Percentiles rank a stretch among this genome's conserved stretches.
These are phyloP conservation scores for Acipenser ruthenus DNA, from an alignment of 2,797 vertebrate genomes.

Conservation along the genomic window DNA sequence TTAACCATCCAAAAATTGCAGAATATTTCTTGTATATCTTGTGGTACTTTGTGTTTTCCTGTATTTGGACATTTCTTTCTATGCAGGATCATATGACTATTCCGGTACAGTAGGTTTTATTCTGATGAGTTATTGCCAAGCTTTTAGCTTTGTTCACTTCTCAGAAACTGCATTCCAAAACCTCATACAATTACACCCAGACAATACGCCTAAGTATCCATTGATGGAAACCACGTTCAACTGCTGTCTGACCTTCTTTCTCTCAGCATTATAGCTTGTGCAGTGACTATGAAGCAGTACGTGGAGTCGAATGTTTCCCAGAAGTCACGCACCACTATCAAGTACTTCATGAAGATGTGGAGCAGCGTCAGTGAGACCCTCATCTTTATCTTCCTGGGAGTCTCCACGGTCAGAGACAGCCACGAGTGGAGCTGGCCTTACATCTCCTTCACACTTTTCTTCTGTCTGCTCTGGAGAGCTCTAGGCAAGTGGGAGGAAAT, in stretches of 20 bases:
- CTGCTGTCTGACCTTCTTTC: not conserved
- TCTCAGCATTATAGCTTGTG: constrained; percentile 66
- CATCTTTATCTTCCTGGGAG: constrained; percentile 56
- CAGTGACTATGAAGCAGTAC: constrained; percentile 73
- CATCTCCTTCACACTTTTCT: constrained; percentile 50
- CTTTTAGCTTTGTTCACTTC: too few relatives aligned
- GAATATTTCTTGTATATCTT: too few relatives aligned
- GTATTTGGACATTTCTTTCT: too few relatives aligned
- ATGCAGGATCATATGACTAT: too few relatives aligned
- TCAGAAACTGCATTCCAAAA: too few relatives aligned
- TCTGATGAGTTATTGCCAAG: too few relatives aligned
- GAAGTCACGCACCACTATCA: constrained; percentile 51
- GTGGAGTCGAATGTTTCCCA: constrained; percentile 69
- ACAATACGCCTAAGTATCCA: too few relatives aligned
- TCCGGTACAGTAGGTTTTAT: too few relatives aligned
- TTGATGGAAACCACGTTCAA: too few relatives aligned
- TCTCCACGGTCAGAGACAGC: constrained; percentile 50
- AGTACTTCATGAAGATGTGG: constrained; percentile 62
- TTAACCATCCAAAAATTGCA: too few relatives aligned
- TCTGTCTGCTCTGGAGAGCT: constrained; percentile 50
- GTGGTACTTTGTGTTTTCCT: too few relatives aligned
- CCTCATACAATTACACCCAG: too few relatives aligned
- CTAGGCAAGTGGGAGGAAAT: constrained; percentile 32
- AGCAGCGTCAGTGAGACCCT: constrained; percentile 52
- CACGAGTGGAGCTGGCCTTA: constrained; percentile 54